Evolutionary conservation across 2,888 invertebrate species (phyloP), one percentile per base, ranked within the genome.

Genomic region (Polydrusus tereticollis): DNA sequence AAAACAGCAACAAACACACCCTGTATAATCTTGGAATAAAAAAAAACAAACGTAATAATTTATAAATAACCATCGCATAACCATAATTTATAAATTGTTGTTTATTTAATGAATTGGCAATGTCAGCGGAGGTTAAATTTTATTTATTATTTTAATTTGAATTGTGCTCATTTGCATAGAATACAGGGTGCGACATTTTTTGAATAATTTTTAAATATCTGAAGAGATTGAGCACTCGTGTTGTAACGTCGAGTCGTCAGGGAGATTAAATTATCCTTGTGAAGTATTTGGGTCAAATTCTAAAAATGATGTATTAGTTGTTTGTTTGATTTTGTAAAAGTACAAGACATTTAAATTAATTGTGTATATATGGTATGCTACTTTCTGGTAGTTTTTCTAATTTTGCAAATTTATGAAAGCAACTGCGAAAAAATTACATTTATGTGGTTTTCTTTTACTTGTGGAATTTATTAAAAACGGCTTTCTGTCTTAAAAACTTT

Each of bases 41-140:
- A 60, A 63, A 41, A 60, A 57, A 33, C 45, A 29, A 57, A 36
- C 64, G 70, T 63, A 55, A 43, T 58, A 50, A 41, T 57, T 70
- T 70, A 64, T 64, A 70, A 47, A 58, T 64, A 70, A 70, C 69
- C 18, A 20, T 69, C 52, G 18, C 52, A 64, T 47, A 47, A 52
- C 38, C 38, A 23, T 59, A 50, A 55, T 36, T 41, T 60, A 58
- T 57, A 47, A 67, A 50, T 64, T 63, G 66, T 59, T 67, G 69
- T 72, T 64, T 60, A 69, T 75, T 71, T 74, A 76, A 76, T 60
- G 45, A 57, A 64, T 36, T 68, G 68, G 64, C 76, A 75, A 76
- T 75, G 76, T 73, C 75, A 72, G 41, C 55, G 65, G 50, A 75
- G 74, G 73, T 73, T 71, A 75, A 75, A 41, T 21, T 50, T 59